phyloP scores from a whole-genome alignment of 2,888 invertebrate genomes.

The Caenorhabditis sp. region DNA sequence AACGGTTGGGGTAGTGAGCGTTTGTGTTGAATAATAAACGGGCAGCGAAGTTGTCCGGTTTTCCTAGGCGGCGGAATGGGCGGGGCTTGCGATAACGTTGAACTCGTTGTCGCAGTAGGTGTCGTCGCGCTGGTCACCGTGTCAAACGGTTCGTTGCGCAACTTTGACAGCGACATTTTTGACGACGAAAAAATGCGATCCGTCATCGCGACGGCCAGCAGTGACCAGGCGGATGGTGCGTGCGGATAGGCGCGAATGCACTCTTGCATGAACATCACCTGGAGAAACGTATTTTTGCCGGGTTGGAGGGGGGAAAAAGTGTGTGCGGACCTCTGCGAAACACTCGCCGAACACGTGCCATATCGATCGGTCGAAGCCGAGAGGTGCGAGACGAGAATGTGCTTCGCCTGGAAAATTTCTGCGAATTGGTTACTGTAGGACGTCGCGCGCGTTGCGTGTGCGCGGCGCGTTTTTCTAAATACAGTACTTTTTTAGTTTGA shows the following conservation, averaged over 20 bases:
- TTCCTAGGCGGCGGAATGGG: not conserved
- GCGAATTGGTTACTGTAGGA: too few species aligned
- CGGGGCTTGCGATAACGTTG: too few species aligned
- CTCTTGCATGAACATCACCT: conserved; percentile 65
- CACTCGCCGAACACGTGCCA: conserved; percentile 61
- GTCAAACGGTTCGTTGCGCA: not conserved
- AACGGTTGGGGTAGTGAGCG: not conserved
- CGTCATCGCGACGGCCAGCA: conserved; percentile 56
- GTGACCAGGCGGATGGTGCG: conserved; percentile 63
- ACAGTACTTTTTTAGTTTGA: too few species aligned
- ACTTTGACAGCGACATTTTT: not conserved
- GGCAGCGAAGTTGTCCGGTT: not conserved
- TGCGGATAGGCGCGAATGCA: conserved; percentile 65
- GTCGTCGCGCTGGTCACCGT: not conserved
- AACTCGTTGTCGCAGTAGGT: not conserved
- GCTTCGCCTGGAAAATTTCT: conserved; percentile 34
- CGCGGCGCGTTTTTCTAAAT: too few species aligned
- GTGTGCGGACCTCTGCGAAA: conserved; percentile 61
- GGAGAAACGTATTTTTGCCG: not conserved
- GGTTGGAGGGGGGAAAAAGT: not conserved
- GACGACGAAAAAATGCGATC: conserved; percentile 44
- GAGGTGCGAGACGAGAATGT: conserved; percentile 51
- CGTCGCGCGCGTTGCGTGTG: too few species aligned
- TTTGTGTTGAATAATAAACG: not conserved
- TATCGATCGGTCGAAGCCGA: conserved; percentile 59